Evolutionary conservation across 2,888 invertebrate species (phyloP).

Genomic region (Boloria euphrosyne): DNA sequence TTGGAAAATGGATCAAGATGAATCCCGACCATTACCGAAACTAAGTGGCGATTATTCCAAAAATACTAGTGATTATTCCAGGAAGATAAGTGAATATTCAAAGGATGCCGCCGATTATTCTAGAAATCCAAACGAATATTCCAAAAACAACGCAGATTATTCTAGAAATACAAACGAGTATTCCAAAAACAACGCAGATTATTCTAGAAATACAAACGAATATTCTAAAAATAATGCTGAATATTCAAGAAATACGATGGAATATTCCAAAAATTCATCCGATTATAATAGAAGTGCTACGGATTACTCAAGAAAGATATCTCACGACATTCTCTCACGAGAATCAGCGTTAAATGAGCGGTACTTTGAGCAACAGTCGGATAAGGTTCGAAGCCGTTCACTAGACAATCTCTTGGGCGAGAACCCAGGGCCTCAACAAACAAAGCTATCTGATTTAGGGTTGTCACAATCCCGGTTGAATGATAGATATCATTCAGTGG

Average conservation of each 20-base stretch:
- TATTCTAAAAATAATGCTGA: slow-evolving; percentile 8
- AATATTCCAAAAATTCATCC: slow-evolving; percentile 1
- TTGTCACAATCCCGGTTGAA: slow-evolving; percentile 93
- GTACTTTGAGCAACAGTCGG: slow-evolving; percentile 88
- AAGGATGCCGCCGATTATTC: slow-evolving; percentile 13
- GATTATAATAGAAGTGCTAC: slow-evolving; percentile 38
- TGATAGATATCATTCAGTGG: slow-evolving; percentile 93
- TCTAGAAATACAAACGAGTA: slow-evolving; percentile 14
- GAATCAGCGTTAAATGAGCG: slow-evolving; percentile 94
- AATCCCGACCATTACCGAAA: slow-evolving; percentile 51
- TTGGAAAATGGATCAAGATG: slow-evolving; percentile 71
- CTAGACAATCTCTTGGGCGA: slow-evolving; percentile 91
- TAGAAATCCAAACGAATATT: slow-evolving; percentile 12
- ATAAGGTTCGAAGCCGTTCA: slow-evolving; percentile 90
- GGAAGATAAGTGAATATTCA: slow-evolving; percentile 10
- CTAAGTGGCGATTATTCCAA: slow-evolving; percentile 71
- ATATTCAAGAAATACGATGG: slow-evolving; percentile 5
- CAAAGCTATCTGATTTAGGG: slow-evolving; percentile 87
- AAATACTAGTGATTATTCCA: slow-evolving; percentile 66
- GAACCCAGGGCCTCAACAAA: slow-evolving; percentile 82
- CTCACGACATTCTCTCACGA: slow-evolving; percentile 89
- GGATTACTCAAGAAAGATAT: slow-evolving; percentile 84
- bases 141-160: slow-evolving; percentile 12
- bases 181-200: slow-evolving; percentile 10
- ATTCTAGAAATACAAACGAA: slow-evolving; percentile 15